Base-by-base conservation (phyloP, 2,113 vertebrate species). In the Hypocryptadius cinnamomeus region DNA sequence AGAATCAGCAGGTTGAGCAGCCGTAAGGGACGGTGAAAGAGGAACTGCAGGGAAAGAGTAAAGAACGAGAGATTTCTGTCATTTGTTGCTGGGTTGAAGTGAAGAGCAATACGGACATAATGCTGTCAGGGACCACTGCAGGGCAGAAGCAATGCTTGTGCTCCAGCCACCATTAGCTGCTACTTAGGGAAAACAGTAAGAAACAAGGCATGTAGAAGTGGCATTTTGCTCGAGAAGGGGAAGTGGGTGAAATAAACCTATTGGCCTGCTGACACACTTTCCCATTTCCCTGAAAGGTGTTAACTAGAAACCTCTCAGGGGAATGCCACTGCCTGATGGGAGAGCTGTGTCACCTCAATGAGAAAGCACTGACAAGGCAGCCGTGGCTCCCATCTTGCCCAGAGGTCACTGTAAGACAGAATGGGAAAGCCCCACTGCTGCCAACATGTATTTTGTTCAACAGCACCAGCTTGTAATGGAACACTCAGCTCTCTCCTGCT, bases 11-110 rank as follows among this genome's bases (percentile, higher is more conserved):
- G 97, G 98, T 99, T 99, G 94, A 99, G 98, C 96, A 99, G 99
- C 98, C 99, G 98, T 98, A 99, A 98, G 2, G 99, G 99, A 94
- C 99, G 99, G 96, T 99, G 99, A 79, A 99, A 99, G 60, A 99
- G 98, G 94, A 99, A 99, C 99, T 99, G 97, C 25, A 94, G 80
- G 71, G 69, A 90, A 42, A 93, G 22, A 96, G 85, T 50, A 33
- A 82, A 85, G 85, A 82, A 89, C 61, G 40, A 53, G 16, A 82
- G 35, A 27, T 37, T 30, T 50, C 33, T 53, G 5, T 76, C 4
- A 79, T 9, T 37, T 44, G 25, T 15, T 66, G 33, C 35, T 12
- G 23, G 11, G 18, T 35, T 65, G 2, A 57, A 76, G 51, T 1
- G 6, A 22, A 40, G 33, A 82, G 20, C 10, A 37, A 15, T 8